phyloP scores from a whole-genome alignment of 2,797 vertebrate genomes.

The Hemibagrus guttatus region DNA sequence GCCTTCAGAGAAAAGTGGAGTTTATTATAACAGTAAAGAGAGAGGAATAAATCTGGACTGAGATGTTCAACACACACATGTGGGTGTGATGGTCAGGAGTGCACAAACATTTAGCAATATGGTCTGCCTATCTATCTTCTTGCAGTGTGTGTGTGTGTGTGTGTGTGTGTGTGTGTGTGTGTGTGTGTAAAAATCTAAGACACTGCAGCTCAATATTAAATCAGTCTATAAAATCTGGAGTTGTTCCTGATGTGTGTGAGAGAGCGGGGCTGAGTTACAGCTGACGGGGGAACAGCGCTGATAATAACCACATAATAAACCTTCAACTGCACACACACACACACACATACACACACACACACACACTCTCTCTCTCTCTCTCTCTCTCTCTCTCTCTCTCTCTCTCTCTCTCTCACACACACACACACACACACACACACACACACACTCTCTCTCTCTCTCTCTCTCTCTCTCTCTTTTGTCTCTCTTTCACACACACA shows the following conservation, averaged over 20 bases:
- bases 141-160: not conserved
- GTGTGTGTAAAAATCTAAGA: not conserved
- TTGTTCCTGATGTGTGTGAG: not conserved
- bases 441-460: too few relatives aligned
- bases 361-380: not conserved
- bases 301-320: conserved; percentile 39
- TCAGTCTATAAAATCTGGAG: conserved; percentile 4
- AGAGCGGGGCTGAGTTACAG: conserved; percentile 25
- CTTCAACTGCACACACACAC: conserved; percentile 20
- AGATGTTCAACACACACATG: too few relatives aligned
- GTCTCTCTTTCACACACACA: not conserved
- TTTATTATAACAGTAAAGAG: too few relatives aligned
- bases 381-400: not conserved
- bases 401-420: too few relatives aligned
- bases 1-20: too few relatives aligned
- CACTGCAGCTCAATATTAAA: not conserved
- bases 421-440: conserved; percentile 19
- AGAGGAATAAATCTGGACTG: too few relatives aligned
- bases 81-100: too few relatives aligned
- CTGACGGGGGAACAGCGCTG: conserved; percentile 27
- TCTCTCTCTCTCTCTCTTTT: too few relatives aligned
- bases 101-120: too few relatives aligned
- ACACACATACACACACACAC: conserved; percentile 9
- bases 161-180: not conserved
- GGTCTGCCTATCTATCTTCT: not conserved